Conservation (phyloP, 2,797 vertebrate species). For the Hypotaenidia okinawae region DNA sequence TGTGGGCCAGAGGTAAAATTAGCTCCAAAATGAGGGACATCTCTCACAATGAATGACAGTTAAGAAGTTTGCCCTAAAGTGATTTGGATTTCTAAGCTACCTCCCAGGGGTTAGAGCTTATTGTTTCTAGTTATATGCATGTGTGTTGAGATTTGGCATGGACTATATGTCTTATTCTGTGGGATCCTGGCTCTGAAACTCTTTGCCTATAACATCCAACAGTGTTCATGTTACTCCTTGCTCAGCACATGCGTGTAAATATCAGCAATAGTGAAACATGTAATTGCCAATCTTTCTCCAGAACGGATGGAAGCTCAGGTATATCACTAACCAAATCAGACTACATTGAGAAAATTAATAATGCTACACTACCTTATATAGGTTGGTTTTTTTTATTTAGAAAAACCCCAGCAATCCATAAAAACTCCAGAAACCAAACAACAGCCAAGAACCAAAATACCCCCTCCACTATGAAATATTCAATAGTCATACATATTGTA, state of each 20-base stretch:
- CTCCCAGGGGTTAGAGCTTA: background rate
- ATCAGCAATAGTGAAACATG: background rate
- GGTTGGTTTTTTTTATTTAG: background rate
- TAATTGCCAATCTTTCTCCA: background rate
- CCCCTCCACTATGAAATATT: conserved; percentile 27
- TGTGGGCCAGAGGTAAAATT: background rate
- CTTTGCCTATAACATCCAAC: background rate
- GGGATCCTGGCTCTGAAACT: background rate
- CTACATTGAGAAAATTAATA: background rate
- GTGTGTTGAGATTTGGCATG: background rate
- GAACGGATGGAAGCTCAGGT: background rate
- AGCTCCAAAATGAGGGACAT: background rate
- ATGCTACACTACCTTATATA: background rate
- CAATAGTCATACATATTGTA: conserved; percentile 5
- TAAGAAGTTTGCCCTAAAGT: background rate
- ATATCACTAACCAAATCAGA: background rate
- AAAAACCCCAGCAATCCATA: background rate
- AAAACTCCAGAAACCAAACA: background rate
- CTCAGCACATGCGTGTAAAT: background rate
- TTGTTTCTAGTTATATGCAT: background rate
- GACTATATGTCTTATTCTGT: background rate
- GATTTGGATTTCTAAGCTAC: background rate
- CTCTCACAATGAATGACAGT: background rate
- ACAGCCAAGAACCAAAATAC: background rate
- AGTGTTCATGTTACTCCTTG: background rate